Conservation (phyloP, 2,888 invertebrate genomes). For the Mechanitis mazaeus region DNA sequence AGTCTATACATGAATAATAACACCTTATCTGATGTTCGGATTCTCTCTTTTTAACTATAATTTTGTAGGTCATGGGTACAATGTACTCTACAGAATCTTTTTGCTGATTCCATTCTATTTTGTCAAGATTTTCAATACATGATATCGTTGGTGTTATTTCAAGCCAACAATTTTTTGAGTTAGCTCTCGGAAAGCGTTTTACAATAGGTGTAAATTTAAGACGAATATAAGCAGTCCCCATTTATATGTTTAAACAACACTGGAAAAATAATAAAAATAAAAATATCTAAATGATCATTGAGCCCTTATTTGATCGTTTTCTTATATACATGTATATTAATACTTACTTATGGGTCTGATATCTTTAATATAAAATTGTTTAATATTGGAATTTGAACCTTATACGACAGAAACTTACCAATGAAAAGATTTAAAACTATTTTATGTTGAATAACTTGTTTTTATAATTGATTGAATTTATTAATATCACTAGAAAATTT, state of each 20-base stretch:
- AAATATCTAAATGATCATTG: slow-evolving; percentile 17
- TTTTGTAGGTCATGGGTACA: slow-evolving; percentile 60
- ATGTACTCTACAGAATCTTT: slow-evolving; percentile 49
- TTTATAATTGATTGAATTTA: no score
- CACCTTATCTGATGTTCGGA: slow-evolving; percentile 37
- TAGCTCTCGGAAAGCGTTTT: slow-evolving; percentile 38
- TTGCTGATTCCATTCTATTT: slow-evolving; percentile 50
- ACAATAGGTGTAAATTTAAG: slow-evolving; percentile 57
- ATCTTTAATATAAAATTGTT: neutral
- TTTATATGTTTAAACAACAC: slow-evolving; percentile 26
- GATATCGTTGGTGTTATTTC: slow-evolving; percentile 62
- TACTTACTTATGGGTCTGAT: no score
- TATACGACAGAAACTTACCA: slow-evolving; percentile 7
- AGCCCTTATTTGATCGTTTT: no score
- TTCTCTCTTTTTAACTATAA: slow-evolving; percentile 47
- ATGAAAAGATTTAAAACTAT: no score
- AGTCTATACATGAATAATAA: slow-evolving; percentile 66
- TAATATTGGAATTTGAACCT: neutral
- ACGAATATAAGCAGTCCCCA: slow-evolving; percentile 51
- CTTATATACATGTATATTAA: no score
- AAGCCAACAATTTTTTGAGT: slow-evolving; percentile 45
- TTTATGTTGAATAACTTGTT: no score
- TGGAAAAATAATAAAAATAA: slow-evolving; percentile 32
- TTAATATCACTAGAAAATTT: neutral
- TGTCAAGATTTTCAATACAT: slow-evolving; percentile 51